phyloP scores from a whole-genome alignment of 1,140 invertebrate genomes.

The Leptinotarsa undecemlineata region DNA sequence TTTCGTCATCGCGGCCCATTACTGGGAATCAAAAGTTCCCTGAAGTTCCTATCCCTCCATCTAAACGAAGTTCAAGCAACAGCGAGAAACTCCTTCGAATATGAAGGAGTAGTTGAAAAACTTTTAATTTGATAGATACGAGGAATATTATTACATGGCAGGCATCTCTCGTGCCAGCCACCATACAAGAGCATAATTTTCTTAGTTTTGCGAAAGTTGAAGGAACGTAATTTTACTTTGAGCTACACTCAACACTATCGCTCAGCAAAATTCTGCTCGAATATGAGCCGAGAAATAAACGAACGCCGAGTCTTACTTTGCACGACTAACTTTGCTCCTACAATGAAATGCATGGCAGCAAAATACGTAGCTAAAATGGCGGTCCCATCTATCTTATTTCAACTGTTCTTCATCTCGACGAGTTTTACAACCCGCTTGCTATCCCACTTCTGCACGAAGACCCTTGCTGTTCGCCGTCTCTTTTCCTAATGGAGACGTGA shows the following conservation, averaged over 20 bases:
- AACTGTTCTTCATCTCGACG: slow-evolving; percentile 49
- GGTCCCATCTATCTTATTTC: slow-evolving; percentile 54
- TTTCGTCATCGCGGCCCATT: no score
- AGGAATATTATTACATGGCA: slow-evolving; percentile 17
- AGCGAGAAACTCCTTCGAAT: slow-evolving; percentile 17
- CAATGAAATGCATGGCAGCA: slow-evolving; percentile 52
- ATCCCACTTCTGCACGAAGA: slow-evolving; percentile 13
- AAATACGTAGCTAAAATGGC: slow-evolving; percentile 51
- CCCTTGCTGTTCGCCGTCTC: slow-evolving; percentile 1
- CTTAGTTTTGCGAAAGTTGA: slow-evolving; percentile 49
- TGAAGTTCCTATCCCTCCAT: background rate
- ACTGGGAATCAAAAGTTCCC: background rate
- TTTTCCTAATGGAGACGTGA: slow-evolving; percentile 21
- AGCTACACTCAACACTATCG: slow-evolving; percentile 42
- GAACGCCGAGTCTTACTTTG: slow-evolving; percentile 27
- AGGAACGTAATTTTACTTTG: slow-evolving; percentile 53
- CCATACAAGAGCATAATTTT: slow-evolving; percentile 45
- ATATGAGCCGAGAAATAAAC: slow-evolving; percentile 27
- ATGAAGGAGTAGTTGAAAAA: slow-evolving; percentile 21
- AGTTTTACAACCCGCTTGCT: slow-evolving; percentile 15
- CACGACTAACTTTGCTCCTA: slow-evolving; percentile 39
- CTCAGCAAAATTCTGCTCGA: slow-evolving; percentile 31
- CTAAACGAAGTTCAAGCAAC: background rate
- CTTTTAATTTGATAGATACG: slow-evolving; percentile 20
- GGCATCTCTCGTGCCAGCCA: slow-evolving; percentile 24